Base-by-base conservation (phyloP, 2,113 vertebrate genomes). In the Clarias macrocephalus region DNA sequence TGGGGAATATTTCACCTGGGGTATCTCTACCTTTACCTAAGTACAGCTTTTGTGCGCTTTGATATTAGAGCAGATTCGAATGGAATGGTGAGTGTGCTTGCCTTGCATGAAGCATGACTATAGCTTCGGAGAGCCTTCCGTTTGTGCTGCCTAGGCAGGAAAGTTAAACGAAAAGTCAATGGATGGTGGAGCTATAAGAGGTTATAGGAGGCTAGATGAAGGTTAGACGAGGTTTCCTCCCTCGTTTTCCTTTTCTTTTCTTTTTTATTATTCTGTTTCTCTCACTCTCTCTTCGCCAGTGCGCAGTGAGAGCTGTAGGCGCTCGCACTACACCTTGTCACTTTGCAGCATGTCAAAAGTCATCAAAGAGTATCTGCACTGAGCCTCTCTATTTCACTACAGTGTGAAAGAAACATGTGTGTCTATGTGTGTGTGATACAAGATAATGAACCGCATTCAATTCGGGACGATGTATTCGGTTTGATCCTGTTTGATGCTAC, bases 301-400 rank as follows among this genome's bases (percentile, higher is more conserved):
- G 66, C 23, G 82, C 28, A 72, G 82, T 59, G 16, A 57, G 54
- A 84, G 82, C 82, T 72, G 66, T 72, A 72, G 54, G 82, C 65
- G 73, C 82, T 72, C 66, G 33, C 28, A 84, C 66, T 72, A 57
- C 66, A 84, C 52, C 66, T 84, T 84, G 82, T 72, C 82, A 84
- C 82, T 84, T 84, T 73, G 66, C 30, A 42, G 82, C 66, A 70
- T 83, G 82, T 83, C 82, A 84, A 66, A 72, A 84, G 48, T 73
- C 82, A 62, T 70, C 82, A 70, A 79, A 56, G 82, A 72, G 82
- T 73, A 73, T 68, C 66, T 84, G 52, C 66, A 73, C 52, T 59
- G 19, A 84, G 30, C 82, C 63, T 62, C 54, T 84, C n/a, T 23
- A 54, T 83, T 56, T 70, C 82, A 70, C 48, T 33, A 84, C 18